Conservation (phyloP, 2,113 vertebrate genomes). For the Xenotilapia caudafasciata region DNA sequence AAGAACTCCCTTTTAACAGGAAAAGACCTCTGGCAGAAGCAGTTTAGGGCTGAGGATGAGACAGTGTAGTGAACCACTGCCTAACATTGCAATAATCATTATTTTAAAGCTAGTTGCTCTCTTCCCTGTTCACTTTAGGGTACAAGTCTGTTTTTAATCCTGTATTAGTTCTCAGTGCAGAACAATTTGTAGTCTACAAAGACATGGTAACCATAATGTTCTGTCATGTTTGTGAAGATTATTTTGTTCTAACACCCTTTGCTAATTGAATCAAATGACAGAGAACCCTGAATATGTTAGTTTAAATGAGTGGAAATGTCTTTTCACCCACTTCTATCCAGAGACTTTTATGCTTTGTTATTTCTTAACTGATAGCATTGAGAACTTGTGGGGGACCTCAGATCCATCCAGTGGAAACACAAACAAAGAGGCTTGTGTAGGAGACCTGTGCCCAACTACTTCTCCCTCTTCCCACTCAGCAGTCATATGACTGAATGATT, state of each 20-base stretch:
- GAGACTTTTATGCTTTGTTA: neutral
- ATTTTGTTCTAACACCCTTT: neutral
- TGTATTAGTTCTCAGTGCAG: neutral
- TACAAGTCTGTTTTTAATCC: neutral
- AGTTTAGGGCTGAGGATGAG: neutral
- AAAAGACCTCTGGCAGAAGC: neutral
- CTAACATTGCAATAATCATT: neutral
- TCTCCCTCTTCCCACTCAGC: slow-evolving; percentile 6
- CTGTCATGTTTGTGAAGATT: neutral
- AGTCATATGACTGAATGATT: slow-evolving; percentile 32
- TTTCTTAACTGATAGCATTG: neutral
- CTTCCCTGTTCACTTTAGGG: neutral
- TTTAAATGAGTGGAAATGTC: neutral
- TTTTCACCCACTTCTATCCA: neutral
- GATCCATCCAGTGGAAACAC: neutral
- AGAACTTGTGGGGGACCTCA: neutral
- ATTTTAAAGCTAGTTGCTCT: neutral
- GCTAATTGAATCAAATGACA: neutral
- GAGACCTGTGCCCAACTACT: slow-evolving; percentile 21
- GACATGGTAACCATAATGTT: neutral
- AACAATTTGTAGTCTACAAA: neutral
- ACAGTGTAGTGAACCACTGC: neutral
- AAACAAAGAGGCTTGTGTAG: slow-evolving; percentile 57
- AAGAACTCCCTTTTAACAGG: neutral
- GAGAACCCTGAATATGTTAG: neutral